Conservation (phyloP, 2,888 invertebrate genomes). For the Venustoraphidia nigricollis region DNA sequence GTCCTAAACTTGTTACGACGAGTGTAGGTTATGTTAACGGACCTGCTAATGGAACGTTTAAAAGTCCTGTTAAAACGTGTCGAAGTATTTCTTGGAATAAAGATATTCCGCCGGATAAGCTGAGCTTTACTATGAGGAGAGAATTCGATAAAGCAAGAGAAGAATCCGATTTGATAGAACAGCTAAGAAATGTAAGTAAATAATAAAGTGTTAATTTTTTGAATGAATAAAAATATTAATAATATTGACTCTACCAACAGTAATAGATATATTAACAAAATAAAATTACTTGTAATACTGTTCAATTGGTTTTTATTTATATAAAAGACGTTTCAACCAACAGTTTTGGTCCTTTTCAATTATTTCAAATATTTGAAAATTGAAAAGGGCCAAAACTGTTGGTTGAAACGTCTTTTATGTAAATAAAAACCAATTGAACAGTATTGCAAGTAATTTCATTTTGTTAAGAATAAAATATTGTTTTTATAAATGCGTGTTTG, state of each 20-base stretch:
- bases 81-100: slow-evolving; percentile 57
- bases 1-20: slow-evolving; percentile 37
- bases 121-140: slow-evolving; percentile 82
- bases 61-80: slow-evolving; percentile 15
- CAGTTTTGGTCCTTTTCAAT: no score
- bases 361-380: no score
- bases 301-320: no score
- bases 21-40: slow-evolving; percentile 43
- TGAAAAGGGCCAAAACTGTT: no score
- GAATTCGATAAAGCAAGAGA: slow-evolving; percentile 85
- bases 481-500: slow-evolving; percentile 8
- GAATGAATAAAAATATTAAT: neutral
- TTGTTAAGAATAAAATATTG: no score
- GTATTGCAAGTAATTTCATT: no score
- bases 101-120: slow-evolving; percentile 53
- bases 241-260: neutral
- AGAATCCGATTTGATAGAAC: slow-evolving; percentile 71
- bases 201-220: neutral
- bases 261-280: no score
- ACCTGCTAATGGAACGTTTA: slow-evolving; percentile 27
- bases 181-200: slow-evolving; percentile 59
- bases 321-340: no score
- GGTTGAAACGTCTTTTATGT: no score
- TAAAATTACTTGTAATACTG: no score
- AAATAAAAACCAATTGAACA: no score